Evolutionary conservation across 2,797 vertebrate genomes (phyloP), one percentile per base, ranked within the genome.

Genomic region (Hipposideros larvatus): DNA sequence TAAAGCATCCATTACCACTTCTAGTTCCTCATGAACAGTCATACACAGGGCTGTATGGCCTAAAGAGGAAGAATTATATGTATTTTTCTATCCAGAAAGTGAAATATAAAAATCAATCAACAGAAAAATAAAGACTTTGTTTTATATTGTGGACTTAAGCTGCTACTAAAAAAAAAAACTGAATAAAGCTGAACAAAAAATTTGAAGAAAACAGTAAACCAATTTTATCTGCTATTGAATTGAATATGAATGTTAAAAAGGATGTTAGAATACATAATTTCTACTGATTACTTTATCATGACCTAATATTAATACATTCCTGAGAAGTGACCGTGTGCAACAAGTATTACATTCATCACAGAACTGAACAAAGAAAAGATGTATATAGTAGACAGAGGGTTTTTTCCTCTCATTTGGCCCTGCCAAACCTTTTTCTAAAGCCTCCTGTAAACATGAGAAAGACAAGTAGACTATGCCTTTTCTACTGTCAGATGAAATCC

Each of bases 221-320:
- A 93, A 94, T 74, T 97, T 97, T 83, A 96, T 94, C 37, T 95
- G 66, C 26, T 92, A 97, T 96, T 97, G 92, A 97, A 74, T 78
- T 86, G 51, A 59, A 83, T 80, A 75, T n/a, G 46, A 94, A 85
- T 94, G 78, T 74, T 28, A 61, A 93, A 96, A 98, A 31, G 77
- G 16, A 73, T 61, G 87, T 87, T 96, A 43, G 90, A 22, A 93
- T 85, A 87, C 82, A 89, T 68, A n/a, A 85, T 68, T 19, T 1
- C 68, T 87, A 70, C 18, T 96, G 68, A 90, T 71, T 13, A 43
- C 19, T 65, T 95, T 96, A 94, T 90, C 0, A 2, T 53, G 71
- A 87, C 73, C 68, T 63, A 95, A 77, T 83, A 3, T 2, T 77
- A 53, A 43, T 19, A 11, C 1, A 57, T 34, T 95, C 97, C 94